These are phyloP conservation scores for Brotogeris chrysoptera DNA, from an alignment of 2,797 vertebrate genomes.

Conservation along the genomic window DNA sequence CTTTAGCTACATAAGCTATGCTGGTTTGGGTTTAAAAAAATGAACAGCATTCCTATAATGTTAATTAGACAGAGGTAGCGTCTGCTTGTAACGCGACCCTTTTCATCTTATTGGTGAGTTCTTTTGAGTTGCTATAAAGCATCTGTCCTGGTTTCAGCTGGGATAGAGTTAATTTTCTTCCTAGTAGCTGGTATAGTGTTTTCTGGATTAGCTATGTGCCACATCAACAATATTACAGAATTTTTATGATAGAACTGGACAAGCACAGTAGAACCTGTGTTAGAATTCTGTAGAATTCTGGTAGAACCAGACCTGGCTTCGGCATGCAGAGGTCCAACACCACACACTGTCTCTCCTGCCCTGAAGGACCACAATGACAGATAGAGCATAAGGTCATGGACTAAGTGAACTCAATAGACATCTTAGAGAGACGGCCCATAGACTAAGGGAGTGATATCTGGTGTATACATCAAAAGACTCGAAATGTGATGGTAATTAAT, in stretches of 20 bases:
- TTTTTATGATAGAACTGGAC: not conserved
- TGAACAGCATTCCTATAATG: not conserved
- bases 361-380: not conserved
- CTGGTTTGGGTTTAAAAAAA: not conserved
- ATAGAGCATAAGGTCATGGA: not conserved
- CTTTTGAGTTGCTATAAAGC: not conserved
- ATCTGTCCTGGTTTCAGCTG: not conserved
- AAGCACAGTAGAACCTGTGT: not conserved
- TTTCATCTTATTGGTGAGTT: not conserved
- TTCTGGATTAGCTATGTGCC: not conserved
- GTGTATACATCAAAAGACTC: not conserved
- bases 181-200: not conserved
- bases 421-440: not conserved
- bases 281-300: too few relatives aligned
- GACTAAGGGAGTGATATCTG: not conserved
- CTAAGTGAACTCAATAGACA: not conserved
- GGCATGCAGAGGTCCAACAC: not conserved
- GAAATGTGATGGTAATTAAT: fast-evolving
- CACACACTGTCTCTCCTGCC: not conserved
- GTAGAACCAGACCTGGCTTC: not conserved
- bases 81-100: not conserved
- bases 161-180: not conserved
- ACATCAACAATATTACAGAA: not conserved
- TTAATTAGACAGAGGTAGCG: not conserved
- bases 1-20: not conserved